Conservation (phyloP, 1,140 invertebrate genomes). For the Brachionus rotundiformis region DNA sequence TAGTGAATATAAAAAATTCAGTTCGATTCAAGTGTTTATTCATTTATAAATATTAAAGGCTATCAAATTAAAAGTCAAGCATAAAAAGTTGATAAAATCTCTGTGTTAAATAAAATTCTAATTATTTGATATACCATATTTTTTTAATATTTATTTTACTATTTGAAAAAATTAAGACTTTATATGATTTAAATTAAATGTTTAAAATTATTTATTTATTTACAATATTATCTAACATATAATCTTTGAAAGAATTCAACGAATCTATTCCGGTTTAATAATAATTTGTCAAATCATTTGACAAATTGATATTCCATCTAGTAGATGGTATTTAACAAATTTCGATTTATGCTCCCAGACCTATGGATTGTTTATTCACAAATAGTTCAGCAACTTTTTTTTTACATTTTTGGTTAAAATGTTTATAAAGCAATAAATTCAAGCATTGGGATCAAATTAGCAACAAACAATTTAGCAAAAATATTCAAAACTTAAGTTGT, state of each 20-base stretch:
- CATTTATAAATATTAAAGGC: neutral
- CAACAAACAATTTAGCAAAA: conserved; percentile 13
- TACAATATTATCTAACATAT: neutral
- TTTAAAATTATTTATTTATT: neutral
- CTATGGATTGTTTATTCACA: neutral
- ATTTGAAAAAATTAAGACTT: neutral
- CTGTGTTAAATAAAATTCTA: neutral
- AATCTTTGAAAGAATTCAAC: neutral
- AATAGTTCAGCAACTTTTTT: neutral
- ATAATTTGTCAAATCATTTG: neutral
- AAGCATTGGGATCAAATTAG: neutral
- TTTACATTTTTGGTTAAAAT: neutral
- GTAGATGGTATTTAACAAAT: neutral
- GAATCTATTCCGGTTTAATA: neutral
- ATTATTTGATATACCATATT: neutral
- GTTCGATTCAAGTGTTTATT: neutral
- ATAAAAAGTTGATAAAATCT: conserved; percentile 1
- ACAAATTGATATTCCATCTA: no score
- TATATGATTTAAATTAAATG: neutral
- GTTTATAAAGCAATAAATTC: neutral
- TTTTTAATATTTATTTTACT: neutral
- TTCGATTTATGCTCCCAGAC: neutral
- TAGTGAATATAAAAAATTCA: neutral
- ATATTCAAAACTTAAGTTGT: conserved; percentile 25
- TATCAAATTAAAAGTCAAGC: neutral